Percentiles rank a stretch among this genome's conserved stretches.
These are phyloP conservation scores for Polietes domitor DNA, from an alignment of 2,888 invertebrate species.

Conservation along the genomic window DNA sequence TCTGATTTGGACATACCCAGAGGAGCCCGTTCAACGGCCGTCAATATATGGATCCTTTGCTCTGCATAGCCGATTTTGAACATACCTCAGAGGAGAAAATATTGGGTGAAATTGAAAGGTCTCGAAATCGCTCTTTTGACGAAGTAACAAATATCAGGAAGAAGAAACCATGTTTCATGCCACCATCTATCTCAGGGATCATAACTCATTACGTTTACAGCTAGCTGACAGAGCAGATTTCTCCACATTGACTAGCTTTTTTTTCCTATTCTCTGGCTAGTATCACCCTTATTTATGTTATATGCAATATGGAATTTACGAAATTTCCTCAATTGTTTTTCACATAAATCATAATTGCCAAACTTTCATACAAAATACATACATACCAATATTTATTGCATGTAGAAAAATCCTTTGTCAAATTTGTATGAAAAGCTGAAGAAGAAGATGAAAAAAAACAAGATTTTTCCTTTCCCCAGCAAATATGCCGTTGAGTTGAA, in stretches of 20 bases:
- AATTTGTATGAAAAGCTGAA: slow-evolving; percentile 33
- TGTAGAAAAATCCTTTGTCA: slow-evolving; percentile 31
- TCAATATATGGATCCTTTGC: no score
- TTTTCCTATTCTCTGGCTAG: neutral
- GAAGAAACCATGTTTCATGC: neutral
- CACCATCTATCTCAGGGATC: neutral
- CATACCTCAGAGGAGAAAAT: no score
- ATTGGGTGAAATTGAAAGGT: no score
- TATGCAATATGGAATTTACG: slow-evolving; percentile 13
- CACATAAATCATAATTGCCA: slow-evolving; percentile 24
- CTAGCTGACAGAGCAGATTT: neutral
- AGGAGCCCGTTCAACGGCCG: no score
- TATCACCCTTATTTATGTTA: neutral
- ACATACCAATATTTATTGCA: slow-evolving; percentile 50
- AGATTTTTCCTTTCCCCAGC: slow-evolving; percentile 28
- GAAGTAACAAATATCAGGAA: no score
- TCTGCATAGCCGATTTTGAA: no score
- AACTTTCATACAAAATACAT: slow-evolving; percentile 13
- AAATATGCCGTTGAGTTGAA: slow-evolving; percentile 12
- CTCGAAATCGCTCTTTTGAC: no score
- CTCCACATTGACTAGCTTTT: neutral
- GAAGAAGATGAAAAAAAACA: slow-evolving; percentile 22
- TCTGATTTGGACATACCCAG: no score
- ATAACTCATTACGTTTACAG: neutral
- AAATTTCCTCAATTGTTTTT: slow-evolving; percentile 13